Evolutionary conservation across 2,888 invertebrate genomes (phyloP), one percentile per base, ranked within the genome.

Genomic region (Schizaphis graminum): DNA sequence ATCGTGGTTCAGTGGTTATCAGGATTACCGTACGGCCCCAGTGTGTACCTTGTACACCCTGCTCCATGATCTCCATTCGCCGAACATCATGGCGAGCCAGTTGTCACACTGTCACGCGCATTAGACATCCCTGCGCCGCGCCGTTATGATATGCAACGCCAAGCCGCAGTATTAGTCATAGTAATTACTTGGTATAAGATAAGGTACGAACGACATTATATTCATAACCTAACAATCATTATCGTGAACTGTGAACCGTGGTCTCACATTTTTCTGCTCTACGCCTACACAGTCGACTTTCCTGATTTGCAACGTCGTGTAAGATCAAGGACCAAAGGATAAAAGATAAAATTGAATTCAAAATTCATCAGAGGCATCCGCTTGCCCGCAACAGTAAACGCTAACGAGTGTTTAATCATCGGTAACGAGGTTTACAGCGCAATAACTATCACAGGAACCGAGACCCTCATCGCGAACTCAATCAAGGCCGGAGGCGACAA

Each of bases 401-500:
- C n/a, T n/a, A 47, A 47, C 86, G n/a, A 8, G 11, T 24, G 47
- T 41, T 5, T 56, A 8, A 41, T 41, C 57, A 35, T 35, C 41
- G 8, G 21, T 35, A 21, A 35, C 77, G 7, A 35, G 21, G 53
- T 49, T 41, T 41, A 4, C n/a, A 53, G 16, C 28, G 56, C 10
- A 41, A 11, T 16, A 41, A 10, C 21, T n/a, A 3, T 21, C 26
- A 21, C 67, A 28, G 24, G 24, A 47, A 47, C 16, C 41, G 11
- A 26, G 13, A n/a, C 16, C 5, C 0, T 16, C 24, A 57, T 85
- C 8, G 28, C 41, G 16, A 89, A 28, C 28, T 5, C 10, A 90
- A 56, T n/a, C 26, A 91, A 87, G 94, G 94, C 94, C 24, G 84
- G n/a, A 24, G 90, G 86, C 28, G 94, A 95, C 53, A 77, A 77